Base-by-base conservation (phyloP, 2,888 invertebrate species). In the Glaucopsyche alexis region DNA sequence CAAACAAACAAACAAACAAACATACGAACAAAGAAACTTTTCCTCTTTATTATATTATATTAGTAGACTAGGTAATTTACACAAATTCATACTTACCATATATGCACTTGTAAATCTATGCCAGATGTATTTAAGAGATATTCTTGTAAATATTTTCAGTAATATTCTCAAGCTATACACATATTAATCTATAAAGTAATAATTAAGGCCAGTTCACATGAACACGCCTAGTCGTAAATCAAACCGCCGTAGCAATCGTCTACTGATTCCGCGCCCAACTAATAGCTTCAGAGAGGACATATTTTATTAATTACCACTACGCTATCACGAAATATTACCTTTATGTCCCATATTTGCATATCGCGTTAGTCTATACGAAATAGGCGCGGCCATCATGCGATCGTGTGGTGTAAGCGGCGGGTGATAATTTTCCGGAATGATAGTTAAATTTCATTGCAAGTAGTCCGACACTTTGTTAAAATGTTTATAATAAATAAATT, bases 261-360 rank as follows among this genome's bases (percentile, higher is more conserved):
- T 78, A 79, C 75, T 78, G 81, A 83, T 80, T 82, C 83, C 85
- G 85, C 85, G 82, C 88, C 88, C 89, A 81, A 83, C 86, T 83
- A 83, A 83, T 84, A 81, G 82, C 83, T 78, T 66, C 72, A 72
- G 84, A 87, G 85, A 87, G 87, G 86, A 89, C 89, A 88, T 90
- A 91, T 91, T 91, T 90, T 92, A 91, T 92, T 93, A 93, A 92
- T 93, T 91, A 93, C 91, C 78, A 79, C 81, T 80, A 80, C 81
- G 86, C 84, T 91, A 92, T 91, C 91, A 92, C 91, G 90, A 91
- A 87, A 91, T 91, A 91, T 91, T 90, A 90, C 89, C 84, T 90
- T 91, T 90, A 90, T 89, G 89, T 87, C 82, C 84, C 86, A 88
- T 91, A 93, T 92, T 93, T 91, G 92, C 92, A 93, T 92, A 91